Percentiles rank a stretch among this genome's conserved stretches.
Conservation (phyloP, 2,888 invertebrate species). For the Himalopsyche japonica region DNA sequence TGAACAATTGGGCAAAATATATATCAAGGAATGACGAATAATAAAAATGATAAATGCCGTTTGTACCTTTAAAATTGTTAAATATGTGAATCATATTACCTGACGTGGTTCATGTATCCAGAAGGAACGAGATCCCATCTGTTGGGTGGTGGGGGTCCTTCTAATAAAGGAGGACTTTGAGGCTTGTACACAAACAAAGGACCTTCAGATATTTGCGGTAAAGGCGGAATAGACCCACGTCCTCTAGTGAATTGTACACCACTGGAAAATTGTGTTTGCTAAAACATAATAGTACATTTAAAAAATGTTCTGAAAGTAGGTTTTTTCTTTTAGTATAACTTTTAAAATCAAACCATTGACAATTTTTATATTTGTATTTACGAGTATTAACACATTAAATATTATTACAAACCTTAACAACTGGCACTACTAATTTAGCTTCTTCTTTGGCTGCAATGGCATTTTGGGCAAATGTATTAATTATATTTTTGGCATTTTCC, state of each 20-base stretch:
- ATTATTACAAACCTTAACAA: constrained; percentile 49
- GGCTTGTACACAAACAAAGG: constrained; percentile 73
- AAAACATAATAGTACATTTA: constrained; percentile 33
- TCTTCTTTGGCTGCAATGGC: constrained; percentile 71
- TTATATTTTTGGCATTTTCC: constrained; percentile 84
- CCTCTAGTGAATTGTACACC: constrained; percentile 81
- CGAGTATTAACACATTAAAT: no score
- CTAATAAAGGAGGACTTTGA: constrained; percentile 58
- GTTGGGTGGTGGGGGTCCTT: constrained; percentile 76
- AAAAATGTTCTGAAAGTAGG: no score
- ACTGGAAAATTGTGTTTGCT: constrained; percentile 78
- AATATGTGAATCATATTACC: constrained; percentile 44
- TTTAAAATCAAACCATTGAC: no score
- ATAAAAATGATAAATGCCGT: no score
- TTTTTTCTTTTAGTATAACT: no score
- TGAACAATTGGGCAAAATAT: no score
- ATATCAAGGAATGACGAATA: no score
- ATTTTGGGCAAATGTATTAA: constrained; percentile 77
- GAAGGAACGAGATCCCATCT: constrained; percentile 64
- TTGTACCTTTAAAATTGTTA: no score
- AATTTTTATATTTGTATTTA: no score
- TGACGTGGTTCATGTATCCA: constrained; percentile 76
- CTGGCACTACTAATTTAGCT: constrained; percentile 51
- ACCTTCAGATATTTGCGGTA: constrained; percentile 77
- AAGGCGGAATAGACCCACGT: constrained; percentile 64